These are phyloP conservation scores for Limenitis camilla DNA, from an alignment of 2,888 invertebrate genomes.

Conservation along the genomic window DNA sequence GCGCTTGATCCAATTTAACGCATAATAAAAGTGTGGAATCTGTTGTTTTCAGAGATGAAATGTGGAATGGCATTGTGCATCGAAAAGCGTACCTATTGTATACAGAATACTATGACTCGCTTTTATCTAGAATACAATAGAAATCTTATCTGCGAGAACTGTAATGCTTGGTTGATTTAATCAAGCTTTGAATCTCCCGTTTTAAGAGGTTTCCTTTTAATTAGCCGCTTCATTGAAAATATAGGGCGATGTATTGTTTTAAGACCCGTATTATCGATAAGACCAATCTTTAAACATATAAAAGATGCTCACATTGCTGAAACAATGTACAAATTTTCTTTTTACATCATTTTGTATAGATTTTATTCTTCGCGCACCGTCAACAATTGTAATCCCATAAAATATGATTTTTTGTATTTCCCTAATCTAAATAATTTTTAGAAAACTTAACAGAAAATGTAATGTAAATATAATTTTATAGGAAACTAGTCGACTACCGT, in stretches of 20 bases:
- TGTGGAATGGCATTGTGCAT: constrained; percentile 59
- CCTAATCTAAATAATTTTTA: no score
- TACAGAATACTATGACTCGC: constrained; percentile 33
- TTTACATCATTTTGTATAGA: no score
- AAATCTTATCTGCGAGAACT: constrained; percentile 54
- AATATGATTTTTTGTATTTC: no score
- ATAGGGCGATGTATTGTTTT: neutral
- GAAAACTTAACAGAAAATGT: no score
- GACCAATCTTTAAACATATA: neutral
- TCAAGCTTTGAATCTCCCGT: constrained; percentile 29
- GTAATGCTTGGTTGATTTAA: constrained; percentile 54
- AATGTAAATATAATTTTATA: no score
- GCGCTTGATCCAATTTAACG: constrained; percentile 61
- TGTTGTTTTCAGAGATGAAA: constrained; percentile 61
- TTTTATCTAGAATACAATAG: constrained; percentile 56
- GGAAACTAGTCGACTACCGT: no score
- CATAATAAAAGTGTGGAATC: constrained; percentile 62
- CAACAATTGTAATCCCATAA: no score
- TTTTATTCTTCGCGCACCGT: no score
- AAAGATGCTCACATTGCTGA: no score
- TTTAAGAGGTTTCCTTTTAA: constrained; percentile 11
- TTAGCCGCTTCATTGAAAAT: constrained; percentile 3
- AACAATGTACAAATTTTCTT: no score
- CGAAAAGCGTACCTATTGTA: constrained; percentile 46
- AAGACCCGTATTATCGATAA: neutral